These are phyloP conservation scores for Rallus limicola DNA, from an alignment of 2,113 vertebrate genomes.

Conservation along the genomic window DNA sequence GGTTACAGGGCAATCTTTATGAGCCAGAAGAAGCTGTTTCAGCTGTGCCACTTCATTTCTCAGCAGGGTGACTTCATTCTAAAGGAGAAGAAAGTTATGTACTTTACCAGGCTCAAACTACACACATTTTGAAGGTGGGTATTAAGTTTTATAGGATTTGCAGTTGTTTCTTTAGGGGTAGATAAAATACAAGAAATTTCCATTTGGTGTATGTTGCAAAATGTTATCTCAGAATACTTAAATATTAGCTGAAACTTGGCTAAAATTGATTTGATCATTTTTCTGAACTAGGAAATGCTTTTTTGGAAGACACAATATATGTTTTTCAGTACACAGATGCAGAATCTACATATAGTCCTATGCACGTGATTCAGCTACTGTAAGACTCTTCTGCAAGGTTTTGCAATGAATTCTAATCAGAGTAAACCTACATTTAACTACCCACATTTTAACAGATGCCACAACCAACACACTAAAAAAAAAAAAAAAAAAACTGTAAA, in stretches of 20 bases:
- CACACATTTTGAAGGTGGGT: conserved; percentile 52
- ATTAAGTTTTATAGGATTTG: conserved; percentile 69
- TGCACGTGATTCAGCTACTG: not conserved
- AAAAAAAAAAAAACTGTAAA: not conserved
- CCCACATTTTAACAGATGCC: not conserved
- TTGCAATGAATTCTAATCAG: not conserved
- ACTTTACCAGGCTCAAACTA: conserved; percentile 72
- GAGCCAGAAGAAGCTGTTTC: conserved; percentile 99
- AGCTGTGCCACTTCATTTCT: conserved; percentile 99
- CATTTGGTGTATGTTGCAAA: not conserved
- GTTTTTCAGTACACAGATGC: conserved; percentile 20
- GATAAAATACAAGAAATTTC: conserved; percentile 42
- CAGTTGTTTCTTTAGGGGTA: conserved; percentile 39
- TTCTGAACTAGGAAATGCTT: not conserved
- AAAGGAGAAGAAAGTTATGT: conserved; percentile 77
- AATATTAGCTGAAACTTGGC: not conserved
- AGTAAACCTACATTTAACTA: not conserved
- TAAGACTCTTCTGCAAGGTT: not conserved
- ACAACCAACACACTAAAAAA: not conserved
- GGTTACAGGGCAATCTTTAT: conserved; percentile 99
- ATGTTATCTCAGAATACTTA: conserved; percentile 12
- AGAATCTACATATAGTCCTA: not conserved
- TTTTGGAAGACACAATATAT: not conserved
- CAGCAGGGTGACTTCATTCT: conserved; percentile 99
- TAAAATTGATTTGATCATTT: not conserved